These are phyloP conservation scores for Aplysina aerophoba DNA, from an alignment of 37 sponge, comb jelly and placozoan genomes.

Conservation along the genomic window DNA sequence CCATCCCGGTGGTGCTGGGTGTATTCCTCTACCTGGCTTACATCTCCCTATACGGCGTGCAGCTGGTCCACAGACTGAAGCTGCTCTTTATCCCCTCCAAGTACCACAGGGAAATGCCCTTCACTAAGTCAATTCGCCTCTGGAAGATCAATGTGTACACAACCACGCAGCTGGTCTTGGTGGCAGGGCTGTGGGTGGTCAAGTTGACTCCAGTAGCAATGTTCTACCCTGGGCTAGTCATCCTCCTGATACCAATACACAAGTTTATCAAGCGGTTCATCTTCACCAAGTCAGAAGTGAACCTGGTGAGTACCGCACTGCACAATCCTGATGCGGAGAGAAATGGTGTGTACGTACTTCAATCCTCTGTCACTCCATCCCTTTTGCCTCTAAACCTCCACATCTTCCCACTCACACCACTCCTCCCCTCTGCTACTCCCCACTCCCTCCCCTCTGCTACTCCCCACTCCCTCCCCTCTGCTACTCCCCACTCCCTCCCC, in stretches of 20 bases:
- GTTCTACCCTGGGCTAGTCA: conserved; percentile 59
- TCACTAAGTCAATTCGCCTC: background rate
- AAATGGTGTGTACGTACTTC: no score
- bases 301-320: conserved; percentile 67
- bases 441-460: background rate
- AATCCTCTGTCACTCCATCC: background rate
- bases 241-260: conserved; percentile 53
- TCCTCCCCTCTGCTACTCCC: background rate
- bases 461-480: background rate
- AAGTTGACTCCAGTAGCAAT: conserved; percentile 65
- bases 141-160: conserved; percentile 46
- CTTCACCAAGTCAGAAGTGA: conserved; percentile 57
- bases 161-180: conserved; percentile 45
- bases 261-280: conserved; percentile 47
- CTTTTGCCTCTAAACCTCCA: background rate
- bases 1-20: conserved; percentile 64
- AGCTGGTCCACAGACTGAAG: conserved; percentile 54
- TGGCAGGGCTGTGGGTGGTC: conserved; percentile 59
- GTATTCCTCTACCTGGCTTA: conserved; percentile 79
- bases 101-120: conserved; percentile 66
- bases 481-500: background rate
- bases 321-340: no score
- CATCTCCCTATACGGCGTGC: conserved; percentile 64
- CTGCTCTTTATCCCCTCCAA: conserved; percentile 65
- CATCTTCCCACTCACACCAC: background rate